phyloP scores from a whole-genome alignment of 2,888 invertebrate genomes.

The Maniola hyperantus region DNA sequence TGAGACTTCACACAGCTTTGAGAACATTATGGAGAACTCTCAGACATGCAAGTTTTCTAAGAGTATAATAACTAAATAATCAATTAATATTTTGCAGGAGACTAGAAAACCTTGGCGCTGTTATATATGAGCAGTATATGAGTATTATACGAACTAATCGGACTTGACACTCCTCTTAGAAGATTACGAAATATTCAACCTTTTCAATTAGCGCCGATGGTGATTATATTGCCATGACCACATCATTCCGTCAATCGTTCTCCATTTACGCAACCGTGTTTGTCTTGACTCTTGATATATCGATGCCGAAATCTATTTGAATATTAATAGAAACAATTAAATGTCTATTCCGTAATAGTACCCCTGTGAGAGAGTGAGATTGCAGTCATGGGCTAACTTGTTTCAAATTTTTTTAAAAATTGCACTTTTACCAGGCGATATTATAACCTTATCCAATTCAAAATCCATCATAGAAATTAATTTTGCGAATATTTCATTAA shows the following conservation, averaged over 20 bases:
- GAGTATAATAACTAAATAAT: no score
- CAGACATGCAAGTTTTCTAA: no score
- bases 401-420: no score
- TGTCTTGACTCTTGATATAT: conserved; percentile 10
- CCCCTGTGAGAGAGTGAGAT: no score
- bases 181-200: conserved; percentile 10
- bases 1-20: no score
- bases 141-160: background rate
- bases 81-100: background rate
- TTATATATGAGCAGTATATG: no score
- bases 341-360: conserved; percentile 12
- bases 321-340: conserved; percentile 10
- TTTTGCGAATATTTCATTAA: background rate
- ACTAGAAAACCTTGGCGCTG: background rate
- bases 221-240: conserved; percentile 8
- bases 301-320: conserved; percentile 8
- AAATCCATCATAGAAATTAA: background rate
- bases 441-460: background rate
- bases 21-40: no score
- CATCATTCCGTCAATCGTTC: conserved; percentile 16
- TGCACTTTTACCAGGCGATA: background rate
- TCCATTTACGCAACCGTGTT: conserved; percentile 9
- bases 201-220: conserved; percentile 6
- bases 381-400: no score
- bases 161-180: background rate